Evolutionary conservation across 2,888 invertebrate species (phyloP).

Genomic region (Trachelus stipa): DNA sequence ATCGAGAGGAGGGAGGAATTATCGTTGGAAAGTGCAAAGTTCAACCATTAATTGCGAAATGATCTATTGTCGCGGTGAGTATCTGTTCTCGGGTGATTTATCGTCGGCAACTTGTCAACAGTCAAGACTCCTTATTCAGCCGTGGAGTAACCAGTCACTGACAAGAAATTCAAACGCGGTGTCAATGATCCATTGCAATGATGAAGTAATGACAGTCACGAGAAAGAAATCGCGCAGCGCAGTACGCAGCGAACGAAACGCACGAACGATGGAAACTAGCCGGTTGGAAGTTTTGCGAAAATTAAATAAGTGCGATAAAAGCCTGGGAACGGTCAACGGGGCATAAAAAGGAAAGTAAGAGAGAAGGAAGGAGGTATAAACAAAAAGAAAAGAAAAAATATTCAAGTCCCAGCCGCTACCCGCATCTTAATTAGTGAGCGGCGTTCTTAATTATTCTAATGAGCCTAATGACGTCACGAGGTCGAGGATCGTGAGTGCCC

Average conservation of each 20-base stretch:
- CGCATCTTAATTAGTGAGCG: conserved; percentile 45
- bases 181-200: not conserved
- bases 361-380: not conserved
- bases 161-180: not conserved
- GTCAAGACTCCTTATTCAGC: not conserved
- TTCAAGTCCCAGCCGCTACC: conserved; percentile 2
- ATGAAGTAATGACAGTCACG: not conserved
- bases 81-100: not conserved
- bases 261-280: not conserved
- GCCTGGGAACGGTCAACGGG: not conserved
- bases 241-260: not conserved
- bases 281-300: not conserved
- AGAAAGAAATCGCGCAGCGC: not conserved
- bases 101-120: not conserved
- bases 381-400: not conserved
- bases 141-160: not conserved
- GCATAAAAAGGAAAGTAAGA: not conserved
- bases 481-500: conserved; percentile 36
- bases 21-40: not conserved
- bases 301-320: not conserved
- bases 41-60: conserved; percentile 4
- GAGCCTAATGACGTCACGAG: conserved; percentile 45
- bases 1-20: not conserved
- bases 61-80: not conserved
- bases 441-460: conserved; percentile 51